phyloP scores from a whole-genome alignment of 2,888 invertebrate genomes.

The Lepidochitona cinerea region DNA sequence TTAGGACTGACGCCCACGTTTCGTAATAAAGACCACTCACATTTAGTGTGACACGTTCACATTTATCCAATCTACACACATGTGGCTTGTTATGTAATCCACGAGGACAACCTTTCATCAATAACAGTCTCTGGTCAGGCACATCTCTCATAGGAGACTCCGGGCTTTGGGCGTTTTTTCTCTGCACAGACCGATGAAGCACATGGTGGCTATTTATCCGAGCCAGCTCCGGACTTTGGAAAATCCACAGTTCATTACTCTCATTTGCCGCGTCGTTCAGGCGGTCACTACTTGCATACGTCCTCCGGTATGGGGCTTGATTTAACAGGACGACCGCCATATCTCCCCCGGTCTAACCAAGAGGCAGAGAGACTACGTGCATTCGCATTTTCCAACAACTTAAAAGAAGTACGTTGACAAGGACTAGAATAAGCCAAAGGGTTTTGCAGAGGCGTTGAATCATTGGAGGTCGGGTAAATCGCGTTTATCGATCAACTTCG shows the following conservation, averaged over 20 bases:
- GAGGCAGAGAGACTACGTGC: background rate
- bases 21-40: constrained; percentile 70
- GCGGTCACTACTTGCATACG: constrained; percentile 46
- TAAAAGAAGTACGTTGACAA: background rate
- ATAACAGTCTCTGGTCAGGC: constrained; percentile 5
- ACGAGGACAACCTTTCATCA: background rate
- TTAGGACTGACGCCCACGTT: constrained; percentile 63
- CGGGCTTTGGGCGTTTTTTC: background rate
- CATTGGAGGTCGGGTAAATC: background rate
- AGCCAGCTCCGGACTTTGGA: constrained; percentile 29
- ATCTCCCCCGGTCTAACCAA: constrained; percentile 13
- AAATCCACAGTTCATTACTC: constrained; percentile 46
- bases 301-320: constrained; percentile 57
- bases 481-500: background rate
- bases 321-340: constrained; percentile 57
- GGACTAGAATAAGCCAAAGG: background rate
- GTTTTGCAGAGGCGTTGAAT: background rate
- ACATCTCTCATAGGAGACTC: background rate
- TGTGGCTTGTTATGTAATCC: constrained; percentile 38
- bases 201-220: constrained; percentile 3
- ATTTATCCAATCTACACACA: constrained; percentile 57
- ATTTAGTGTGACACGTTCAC: constrained; percentile 68
- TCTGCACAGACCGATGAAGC: background rate
- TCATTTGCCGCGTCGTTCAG: constrained; percentile 45
- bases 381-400: background rate